Conservation (phyloP, 1,140 invertebrate species). For the Solen grandis region DNA sequence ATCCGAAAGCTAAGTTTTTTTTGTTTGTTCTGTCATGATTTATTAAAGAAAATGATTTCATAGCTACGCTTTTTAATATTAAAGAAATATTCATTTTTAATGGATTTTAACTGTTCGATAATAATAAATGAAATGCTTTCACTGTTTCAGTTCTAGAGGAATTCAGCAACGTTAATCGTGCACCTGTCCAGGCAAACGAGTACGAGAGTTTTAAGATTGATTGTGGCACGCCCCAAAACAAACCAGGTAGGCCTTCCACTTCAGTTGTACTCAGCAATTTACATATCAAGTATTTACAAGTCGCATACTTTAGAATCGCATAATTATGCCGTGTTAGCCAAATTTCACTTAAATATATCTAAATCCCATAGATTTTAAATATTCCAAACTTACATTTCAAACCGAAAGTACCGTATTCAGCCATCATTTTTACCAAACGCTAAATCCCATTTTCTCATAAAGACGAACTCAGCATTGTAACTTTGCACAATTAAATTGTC, state of each 20-base stretch:
- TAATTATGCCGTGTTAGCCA: too few relatives aligned
- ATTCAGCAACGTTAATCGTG: slow-evolving; percentile 69
- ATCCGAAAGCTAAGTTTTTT: too few relatives aligned
- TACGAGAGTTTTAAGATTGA: slow-evolving; percentile 63
- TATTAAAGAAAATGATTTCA: background rate
- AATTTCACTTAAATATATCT: background rate
- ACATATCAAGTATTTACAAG: too few relatives aligned
- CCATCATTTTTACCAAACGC: background rate
- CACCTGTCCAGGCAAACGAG: slow-evolving; percentile 60
- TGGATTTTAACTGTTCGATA: background rate
- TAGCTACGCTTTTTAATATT: background rate
- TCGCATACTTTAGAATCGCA: too few relatives aligned
- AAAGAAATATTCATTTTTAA: background rate
- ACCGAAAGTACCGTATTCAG: background rate
- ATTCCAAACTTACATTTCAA: background rate
- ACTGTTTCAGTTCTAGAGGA: slow-evolving; percentile 60
- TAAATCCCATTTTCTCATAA: too few relatives aligned
- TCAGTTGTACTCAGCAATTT: too few relatives aligned
- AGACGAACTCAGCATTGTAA: too few relatives aligned
- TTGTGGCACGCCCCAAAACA: slow-evolving; percentile 63
- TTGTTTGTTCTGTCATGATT: too few relatives aligned
- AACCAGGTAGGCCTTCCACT: too few relatives aligned
- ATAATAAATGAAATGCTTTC: too few relatives aligned
- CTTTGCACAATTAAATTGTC: too few relatives aligned
- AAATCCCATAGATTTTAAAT: background rate